Conservation (phyloP, 2,888 invertebrate genomes). For the Alitta virens region DNA sequence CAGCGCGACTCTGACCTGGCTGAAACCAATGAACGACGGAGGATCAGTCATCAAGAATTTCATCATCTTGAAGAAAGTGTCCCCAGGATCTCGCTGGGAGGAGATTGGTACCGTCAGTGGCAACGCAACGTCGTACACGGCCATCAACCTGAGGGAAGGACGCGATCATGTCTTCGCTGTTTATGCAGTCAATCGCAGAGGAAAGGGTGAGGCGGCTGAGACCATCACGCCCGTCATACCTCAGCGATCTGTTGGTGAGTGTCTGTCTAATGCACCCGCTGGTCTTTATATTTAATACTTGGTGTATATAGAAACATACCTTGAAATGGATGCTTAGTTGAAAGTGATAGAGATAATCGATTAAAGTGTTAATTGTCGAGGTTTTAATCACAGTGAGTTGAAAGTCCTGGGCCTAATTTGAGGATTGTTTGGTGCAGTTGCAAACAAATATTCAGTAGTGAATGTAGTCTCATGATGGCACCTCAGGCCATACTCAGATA, state of each 20-base stretch:
- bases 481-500: too few species aligned
- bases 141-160: conserved; percentile 59
- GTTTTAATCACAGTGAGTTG: too few species aligned
- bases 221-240: conserved; percentile 33
- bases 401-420: too few species aligned
- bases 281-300: too few species aligned
- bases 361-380: too few species aligned
- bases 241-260: conserved; percentile 45
- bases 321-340: too few species aligned
- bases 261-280: too few species aligned
- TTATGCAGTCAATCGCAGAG: conserved; percentile 80
- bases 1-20: conserved; percentile 53
- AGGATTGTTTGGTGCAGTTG: too few species aligned
- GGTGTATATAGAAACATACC: too few species aligned
- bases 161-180: conserved; percentile 83
- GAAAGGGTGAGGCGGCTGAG: conserved; percentile 70
- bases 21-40: conserved; percentile 55
- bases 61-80: conserved; percentile 37
- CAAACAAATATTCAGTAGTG: too few species aligned
- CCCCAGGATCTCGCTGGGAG: conserved; percentile 81
- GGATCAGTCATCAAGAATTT: conserved; percentile 51
- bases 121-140: conserved; percentile 20
- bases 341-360: too few species aligned
- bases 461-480: too few species aligned
- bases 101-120: conserved; percentile 21